Evolutionary conservation across 2,888 invertebrate species (phyloP).

Genomic region (Ellobium chinense): DNA sequence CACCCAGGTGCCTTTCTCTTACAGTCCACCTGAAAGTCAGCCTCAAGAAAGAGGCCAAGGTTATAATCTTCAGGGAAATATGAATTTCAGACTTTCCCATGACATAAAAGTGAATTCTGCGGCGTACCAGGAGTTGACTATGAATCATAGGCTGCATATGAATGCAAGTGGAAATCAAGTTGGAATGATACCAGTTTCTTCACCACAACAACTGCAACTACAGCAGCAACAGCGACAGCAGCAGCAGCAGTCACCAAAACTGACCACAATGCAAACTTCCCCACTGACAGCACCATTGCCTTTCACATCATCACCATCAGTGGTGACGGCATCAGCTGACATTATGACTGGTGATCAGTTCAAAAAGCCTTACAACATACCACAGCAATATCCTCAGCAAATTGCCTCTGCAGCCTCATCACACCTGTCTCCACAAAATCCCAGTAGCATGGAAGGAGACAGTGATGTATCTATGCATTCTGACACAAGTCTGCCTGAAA

Average conservation of each 20-base stretch:
- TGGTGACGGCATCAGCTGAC: not conserved
- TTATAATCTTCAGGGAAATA: no score
- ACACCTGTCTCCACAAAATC: not conserved
- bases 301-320: not conserved
- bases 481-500: not conserved
- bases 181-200: not conserved
- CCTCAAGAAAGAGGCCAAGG: no score
- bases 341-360: not conserved
- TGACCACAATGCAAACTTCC: no score
- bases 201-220: not conserved
- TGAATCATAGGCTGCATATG: not conserved
- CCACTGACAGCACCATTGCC: no score
- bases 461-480: conserved; percentile 28
- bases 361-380: not conserved
- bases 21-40: no score
- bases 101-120: no score
- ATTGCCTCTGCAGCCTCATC: not conserved
- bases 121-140: not conserved
- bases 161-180: not conserved
- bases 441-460: not conserved
- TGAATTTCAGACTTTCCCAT: no score
- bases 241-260: no score
- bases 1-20: no score
- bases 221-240: not conserved
- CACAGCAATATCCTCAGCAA: not conserved